A percentile compares a stretch with the other conserved stretches of the same genome.
phyloP scores from a whole-genome alignment of 2,888 invertebrate genomes.

The Achlya flavicornis region DNA sequence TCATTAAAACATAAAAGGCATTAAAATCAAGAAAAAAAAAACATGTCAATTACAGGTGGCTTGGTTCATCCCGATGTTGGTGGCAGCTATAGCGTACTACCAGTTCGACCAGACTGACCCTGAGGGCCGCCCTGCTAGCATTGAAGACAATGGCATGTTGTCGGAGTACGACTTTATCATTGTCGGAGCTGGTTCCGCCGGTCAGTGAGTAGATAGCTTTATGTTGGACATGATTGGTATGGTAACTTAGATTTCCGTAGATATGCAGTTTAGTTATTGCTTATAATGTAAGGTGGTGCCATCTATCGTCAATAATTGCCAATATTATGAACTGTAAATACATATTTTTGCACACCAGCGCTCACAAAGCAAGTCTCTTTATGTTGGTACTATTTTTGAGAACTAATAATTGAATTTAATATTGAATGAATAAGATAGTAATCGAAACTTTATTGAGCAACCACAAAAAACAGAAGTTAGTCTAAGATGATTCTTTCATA shows the following conservation, averaged over 20 bases:
- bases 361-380: no score
- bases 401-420: no score
- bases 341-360: no score
- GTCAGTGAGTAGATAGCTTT: constrained; percentile 67
- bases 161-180: constrained; percentile 93
- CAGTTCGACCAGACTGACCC: constrained; percentile 93
- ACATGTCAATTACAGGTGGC: constrained; percentile 83
- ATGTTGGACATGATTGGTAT: not conserved
- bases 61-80: constrained; percentile 92
- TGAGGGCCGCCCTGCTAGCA: constrained; percentile 90
- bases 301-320: not conserved
- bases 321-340: not conserved
- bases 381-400: no score
- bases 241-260: no score
- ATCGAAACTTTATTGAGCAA: not conserved
- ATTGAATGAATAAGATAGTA: not conserved
- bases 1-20: no score
- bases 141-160: constrained; percentile 85
- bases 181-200: constrained; percentile 94
- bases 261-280: not conserved
- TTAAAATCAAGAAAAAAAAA: not conserved
- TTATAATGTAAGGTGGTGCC: not conserved
- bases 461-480: not conserved
- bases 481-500: no score
- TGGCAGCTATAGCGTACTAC: constrained; percentile 93